Conservation (phyloP, 1,140 invertebrate species). For the Acromyrmex heyeri region DNA sequence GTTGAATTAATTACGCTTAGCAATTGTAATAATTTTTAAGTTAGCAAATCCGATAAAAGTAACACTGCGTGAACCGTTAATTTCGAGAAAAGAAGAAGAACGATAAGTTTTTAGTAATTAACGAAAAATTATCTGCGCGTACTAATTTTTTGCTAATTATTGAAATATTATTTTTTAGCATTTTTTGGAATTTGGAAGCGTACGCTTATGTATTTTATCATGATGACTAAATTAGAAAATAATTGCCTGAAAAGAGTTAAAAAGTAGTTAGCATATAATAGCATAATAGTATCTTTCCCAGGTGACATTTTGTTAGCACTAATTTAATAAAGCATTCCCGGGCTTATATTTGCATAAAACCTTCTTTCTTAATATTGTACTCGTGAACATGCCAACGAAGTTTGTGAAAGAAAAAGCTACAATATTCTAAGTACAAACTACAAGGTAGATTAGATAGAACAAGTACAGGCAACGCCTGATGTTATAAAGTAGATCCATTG, state of each 20-base stretch:
- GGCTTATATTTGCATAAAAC: conserved; percentile 2
- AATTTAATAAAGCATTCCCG: conserved; percentile 5
- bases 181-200: background rate
- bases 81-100: background rate
- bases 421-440: background rate
- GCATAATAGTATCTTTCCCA: background rate
- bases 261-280: conserved; percentile 24
- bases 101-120: background rate
- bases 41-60: background rate
- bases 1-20: background rate
- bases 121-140: background rate
- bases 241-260: background rate
- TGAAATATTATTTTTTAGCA: background rate
- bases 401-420: background rate
- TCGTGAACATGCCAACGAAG: background rate
- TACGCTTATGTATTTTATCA: background rate
- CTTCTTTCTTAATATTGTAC: background rate
- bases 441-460: background rate
- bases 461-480: background rate
- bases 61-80: background rate
- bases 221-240: background rate
- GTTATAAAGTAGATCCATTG: background rate
- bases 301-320: background rate
- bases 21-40: background rate
- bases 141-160: background rate